Evolutionary conservation across 2,888 invertebrate species (phyloP), one percentile per base, ranked within the genome.

Genomic region (Carpatolechia fugitivella): DNA sequence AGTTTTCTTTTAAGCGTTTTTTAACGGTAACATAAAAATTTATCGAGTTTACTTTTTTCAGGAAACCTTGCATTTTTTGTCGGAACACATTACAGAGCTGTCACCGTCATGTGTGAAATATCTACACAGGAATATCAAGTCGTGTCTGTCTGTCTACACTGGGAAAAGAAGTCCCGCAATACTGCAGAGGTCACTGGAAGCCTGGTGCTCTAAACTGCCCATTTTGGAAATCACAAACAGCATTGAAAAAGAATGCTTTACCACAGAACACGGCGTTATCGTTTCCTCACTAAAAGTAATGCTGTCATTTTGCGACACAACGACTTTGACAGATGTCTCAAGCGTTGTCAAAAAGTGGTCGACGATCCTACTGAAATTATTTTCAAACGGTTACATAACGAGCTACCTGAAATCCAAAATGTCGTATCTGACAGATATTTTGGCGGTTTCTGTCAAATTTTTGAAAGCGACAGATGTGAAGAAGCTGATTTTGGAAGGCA

Each of bases 391-490:
- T 0, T 56, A 46, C 49, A 14, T 50, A 0, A 36, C 16, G 4
- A 44, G 31, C 5, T 46, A 50, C 13, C 31, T 53, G n/a, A 55
- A 50, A 33, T 58, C 51, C 30, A 63, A 66, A 30, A 65, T 63
- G 62, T 61, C 65, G 24, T 65, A 59, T 50, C 53, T 74, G 50
- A 52, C 56, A 14, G 76, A 81, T 49, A 13, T 77, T 1, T 57
- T 82, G 16, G 54, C 58, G 0, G 61, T 79, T 1, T 63, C 78
- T 3, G 59, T 78, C 18, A 66, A 55, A 20, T 66, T 68, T 56
- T 36, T 68, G 50, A 48, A 56, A 13, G 35, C 50, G 29, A 46
- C 31, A 10, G 72, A 69, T 6, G 62, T 72, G 1, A 68, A 65
- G 50, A 54, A 57, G 0, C 30, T 74, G 0, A 48, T 76, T 2